Percentiles rank a stretch among this genome's conserved stretches.
phyloP scores from a whole-genome alignment of 1,140 invertebrate species.

The Tyrophagus putrescentiae region DNA sequence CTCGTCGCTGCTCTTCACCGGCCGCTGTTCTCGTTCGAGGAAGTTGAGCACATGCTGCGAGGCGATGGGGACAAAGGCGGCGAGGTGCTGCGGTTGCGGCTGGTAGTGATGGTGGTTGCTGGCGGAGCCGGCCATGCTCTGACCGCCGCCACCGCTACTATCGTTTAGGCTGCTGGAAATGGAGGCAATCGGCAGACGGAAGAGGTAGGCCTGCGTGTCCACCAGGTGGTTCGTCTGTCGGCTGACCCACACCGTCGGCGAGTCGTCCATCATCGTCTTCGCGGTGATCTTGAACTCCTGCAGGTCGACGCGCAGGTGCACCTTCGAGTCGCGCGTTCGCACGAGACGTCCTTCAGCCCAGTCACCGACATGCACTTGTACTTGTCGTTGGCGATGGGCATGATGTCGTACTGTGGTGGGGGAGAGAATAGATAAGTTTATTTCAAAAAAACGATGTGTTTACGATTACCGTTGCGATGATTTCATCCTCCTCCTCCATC shows the following conservation, averaged over 20 bases:
- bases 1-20: not conserved
- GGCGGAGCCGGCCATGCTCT: too few species aligned
- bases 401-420: slow-evolving; percentile 14
- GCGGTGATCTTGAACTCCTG: slow-evolving; percentile 2
- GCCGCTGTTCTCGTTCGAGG: not conserved
- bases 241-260: too few species aligned
- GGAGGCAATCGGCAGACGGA: too few species aligned
- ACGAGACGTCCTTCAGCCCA: not conserved
- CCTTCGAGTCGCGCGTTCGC: not conserved
- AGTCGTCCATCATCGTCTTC: too few species aligned
- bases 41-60: not conserved
- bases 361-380: not conserved
- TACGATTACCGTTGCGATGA: slow-evolving; percentile 7
- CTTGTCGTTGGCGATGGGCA: not conserved
- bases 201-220: too few species aligned
- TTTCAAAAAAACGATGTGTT: not conserved
- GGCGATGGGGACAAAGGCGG: not conserved
- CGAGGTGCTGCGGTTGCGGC: too few species aligned
- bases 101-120: too few species aligned
- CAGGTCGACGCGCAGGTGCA: not conserved
- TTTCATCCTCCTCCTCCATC: not conserved
- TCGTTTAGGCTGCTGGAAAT: too few species aligned
- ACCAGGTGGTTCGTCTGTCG: too few species aligned
- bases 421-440: not conserved
- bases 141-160: too few species aligned